phyloP scores from a whole-genome alignment of 2,888 invertebrate genomes.

The Caenorhabditis sp. region DNA sequence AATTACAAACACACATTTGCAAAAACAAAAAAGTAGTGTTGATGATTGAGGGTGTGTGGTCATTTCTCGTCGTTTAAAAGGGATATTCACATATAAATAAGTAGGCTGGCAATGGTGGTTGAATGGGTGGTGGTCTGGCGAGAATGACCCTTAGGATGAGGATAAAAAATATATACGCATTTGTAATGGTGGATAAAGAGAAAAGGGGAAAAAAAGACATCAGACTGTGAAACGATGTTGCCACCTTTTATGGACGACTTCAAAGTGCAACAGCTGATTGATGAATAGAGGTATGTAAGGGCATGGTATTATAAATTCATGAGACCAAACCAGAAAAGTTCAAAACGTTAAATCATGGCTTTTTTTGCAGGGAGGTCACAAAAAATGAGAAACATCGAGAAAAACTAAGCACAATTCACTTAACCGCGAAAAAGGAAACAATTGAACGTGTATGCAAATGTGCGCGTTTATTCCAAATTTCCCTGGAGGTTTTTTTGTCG shows the following conservation, averaged over 20 bases:
- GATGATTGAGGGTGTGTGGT: not conserved
- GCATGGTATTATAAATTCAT: constrained; percentile 1
- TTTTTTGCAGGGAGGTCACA: not conserved
- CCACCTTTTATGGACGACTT: not conserved
- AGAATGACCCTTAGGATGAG: constrained; percentile 1
- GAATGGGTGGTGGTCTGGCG: constrained; percentile 1
- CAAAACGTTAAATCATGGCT: not conserved
- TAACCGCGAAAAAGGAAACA: not conserved
- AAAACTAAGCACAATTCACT: not conserved
- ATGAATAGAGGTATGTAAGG: not conserved
- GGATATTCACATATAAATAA: not conserved
- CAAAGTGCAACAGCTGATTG: not conserved
- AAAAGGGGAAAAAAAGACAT: not conserved
- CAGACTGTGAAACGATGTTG: no score
- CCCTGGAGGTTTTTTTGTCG: not conserved
- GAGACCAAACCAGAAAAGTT: not conserved
- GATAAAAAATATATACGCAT: not conserved
- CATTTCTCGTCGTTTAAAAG: not conserved
- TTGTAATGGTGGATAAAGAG: not conserved
- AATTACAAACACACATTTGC: not conserved
- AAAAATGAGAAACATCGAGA: not conserved
- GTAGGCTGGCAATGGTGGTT: not conserved
- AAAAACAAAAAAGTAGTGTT: not conserved
- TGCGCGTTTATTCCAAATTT: not conserved
- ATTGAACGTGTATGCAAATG: not conserved